phyloP scores from a whole-genome alignment of 2,113 vertebrate species.

The Panthera tigris region DNA sequence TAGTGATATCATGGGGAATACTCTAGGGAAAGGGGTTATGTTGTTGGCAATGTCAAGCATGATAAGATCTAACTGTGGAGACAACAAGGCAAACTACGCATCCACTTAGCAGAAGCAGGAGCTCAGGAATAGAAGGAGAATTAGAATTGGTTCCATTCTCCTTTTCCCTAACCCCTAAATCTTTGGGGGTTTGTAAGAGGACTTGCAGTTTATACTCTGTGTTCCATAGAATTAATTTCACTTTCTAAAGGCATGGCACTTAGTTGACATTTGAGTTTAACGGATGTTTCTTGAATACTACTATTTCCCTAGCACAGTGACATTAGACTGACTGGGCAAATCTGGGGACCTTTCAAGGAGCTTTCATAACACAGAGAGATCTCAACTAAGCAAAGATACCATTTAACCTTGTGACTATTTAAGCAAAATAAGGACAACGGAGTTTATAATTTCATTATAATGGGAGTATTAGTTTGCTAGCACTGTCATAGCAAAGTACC shows the following conservation, averaged over 20 bases:
- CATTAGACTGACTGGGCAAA: background rate
- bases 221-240: background rate
- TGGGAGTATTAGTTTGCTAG: background rate
- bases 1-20: background rate
- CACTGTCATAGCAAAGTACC: background rate
- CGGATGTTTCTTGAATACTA: background rate
- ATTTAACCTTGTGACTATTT: background rate
- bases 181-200: background rate
- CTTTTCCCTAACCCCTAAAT: background rate
- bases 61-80: background rate
- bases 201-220: background rate
- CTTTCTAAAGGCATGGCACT: background rate
- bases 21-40: background rate
- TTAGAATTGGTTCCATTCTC: fast-evolving
- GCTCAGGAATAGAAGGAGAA: background rate
- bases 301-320: background rate
- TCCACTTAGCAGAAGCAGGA: background rate
- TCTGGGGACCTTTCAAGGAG: background rate
- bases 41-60: background rate
- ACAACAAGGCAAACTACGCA: background rate
- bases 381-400: background rate
- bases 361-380: background rate
- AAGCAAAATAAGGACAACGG: background rate
- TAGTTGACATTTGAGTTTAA: background rate
- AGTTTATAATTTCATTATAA: background rate